phyloP scores from a whole-genome alignment of 2,113 vertebrate genomes.

The Lathamus discolor region DNA sequence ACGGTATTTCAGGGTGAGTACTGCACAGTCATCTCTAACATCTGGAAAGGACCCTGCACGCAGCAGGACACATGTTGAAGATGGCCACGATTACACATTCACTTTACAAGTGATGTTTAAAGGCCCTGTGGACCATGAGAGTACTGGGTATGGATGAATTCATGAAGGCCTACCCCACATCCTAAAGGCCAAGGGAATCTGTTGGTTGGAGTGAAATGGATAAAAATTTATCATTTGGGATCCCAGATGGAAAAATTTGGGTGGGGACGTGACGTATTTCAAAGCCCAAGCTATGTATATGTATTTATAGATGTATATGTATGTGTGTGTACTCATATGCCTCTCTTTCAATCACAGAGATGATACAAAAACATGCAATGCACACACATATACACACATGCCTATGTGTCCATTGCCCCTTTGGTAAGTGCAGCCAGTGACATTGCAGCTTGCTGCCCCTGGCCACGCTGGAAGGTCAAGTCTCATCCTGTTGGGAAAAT shows the following conservation, averaged over 20 bases:
- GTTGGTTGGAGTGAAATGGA: not conserved
- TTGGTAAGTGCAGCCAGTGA: not conserved
- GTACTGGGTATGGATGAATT: not conserved
- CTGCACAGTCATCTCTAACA: not conserved
- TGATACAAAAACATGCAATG: not conserved
- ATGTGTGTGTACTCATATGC: not conserved
- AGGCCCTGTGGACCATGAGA: rapidly evolving
- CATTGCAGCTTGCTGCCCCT: not conserved
- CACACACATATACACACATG: not conserved
- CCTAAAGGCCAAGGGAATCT: not conserved
- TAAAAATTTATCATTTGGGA: not conserved
- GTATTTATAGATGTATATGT: not conserved
- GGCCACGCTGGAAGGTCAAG: not conserved
- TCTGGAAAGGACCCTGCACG: not conserved
- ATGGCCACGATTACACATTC: not conserved
- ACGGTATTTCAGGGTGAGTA: not conserved
- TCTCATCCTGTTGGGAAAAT: not conserved
- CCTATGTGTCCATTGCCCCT: not conserved
- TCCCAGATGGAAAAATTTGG: not conserved
- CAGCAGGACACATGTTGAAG: not conserved
- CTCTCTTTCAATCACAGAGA: not conserved
- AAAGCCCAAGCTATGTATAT: not conserved
- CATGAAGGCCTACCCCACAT: not conserved
- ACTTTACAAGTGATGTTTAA: not conserved
- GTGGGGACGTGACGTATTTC: not conserved